Evolutionary conservation across 92 coral and sea anemone genomes (phyloP).

Genomic region (Pocillopora meandrina): DNA sequence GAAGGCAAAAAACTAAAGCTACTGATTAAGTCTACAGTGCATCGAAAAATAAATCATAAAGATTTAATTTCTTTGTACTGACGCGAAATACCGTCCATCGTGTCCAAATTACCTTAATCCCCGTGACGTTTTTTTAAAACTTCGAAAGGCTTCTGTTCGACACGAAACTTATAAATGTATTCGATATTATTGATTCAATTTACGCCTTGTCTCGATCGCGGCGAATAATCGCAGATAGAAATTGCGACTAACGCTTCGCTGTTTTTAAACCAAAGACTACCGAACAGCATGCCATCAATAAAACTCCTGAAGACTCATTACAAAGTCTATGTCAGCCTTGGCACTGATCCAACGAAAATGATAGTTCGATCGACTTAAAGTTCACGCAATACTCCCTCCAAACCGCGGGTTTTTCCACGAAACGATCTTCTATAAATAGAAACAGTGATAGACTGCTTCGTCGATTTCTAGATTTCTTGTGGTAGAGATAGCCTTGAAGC

Average conservation of each 20-base stretch:
- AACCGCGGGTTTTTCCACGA: slow-evolving; percentile 29
- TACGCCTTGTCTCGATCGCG: slow-evolving; percentile 4
- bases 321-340: not conserved
- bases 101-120: too few species aligned
- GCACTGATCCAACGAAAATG: not conserved
- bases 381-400: not conserved
- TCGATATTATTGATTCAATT: not conserved
- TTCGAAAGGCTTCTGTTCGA: not conserved
- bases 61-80: not conserved
- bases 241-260: not conserved
- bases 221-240: slow-evolving; percentile 6
- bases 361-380: not conserved
- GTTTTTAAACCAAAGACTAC: not conserved
- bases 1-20: not conserved
- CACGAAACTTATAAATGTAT: not conserved
- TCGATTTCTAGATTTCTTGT: not conserved
- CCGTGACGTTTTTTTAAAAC: not conserved
- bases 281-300: slow-evolving; percentile 9
- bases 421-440: slow-evolving; percentile 15
- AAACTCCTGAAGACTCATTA: not conserved
- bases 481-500: not conserved
- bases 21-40: slow-evolving; percentile 13
- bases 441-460: not conserved
- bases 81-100: not conserved
- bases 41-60: not conserved